phyloP scores from a whole-genome alignment of 2,113 vertebrate species.

The Lontra canadensis region DNA sequence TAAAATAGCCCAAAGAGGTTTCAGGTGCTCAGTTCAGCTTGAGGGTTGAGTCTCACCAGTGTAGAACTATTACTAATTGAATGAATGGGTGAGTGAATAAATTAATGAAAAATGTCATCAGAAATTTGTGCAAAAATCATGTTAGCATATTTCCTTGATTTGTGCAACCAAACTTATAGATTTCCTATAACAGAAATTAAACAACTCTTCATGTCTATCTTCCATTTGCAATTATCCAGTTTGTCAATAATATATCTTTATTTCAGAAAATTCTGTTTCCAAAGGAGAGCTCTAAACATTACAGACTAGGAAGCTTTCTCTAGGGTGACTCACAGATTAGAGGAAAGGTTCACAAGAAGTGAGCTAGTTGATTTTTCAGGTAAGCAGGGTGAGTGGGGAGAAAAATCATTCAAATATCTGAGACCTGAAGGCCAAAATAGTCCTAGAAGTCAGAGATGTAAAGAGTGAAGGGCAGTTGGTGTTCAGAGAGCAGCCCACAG shows the following conservation, averaged over 20 bases:
- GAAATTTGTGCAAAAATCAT: background rate
- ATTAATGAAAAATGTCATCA: background rate
- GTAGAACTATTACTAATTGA: background rate
- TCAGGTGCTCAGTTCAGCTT: background rate
- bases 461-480: constrained; percentile 46
- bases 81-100: background rate
- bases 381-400: background rate
- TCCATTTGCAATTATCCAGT: background rate
- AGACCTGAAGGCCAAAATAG: constrained; percentile 61
- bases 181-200: background rate
- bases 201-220: background rate
- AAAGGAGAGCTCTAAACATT: background rate
- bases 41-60: background rate
- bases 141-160: background rate
- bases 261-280: background rate
- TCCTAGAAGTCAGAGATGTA: constrained; percentile 57
- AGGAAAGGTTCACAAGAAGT: background rate
- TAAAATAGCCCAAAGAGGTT: background rate
- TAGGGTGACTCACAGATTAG: background rate
- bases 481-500: constrained; percentile 37
- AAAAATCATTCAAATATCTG: background rate
- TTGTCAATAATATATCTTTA: background rate
- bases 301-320: background rate
- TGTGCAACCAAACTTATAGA: background rate
- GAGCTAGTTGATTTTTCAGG: background rate